These are phyloP conservation scores for Brienomyrus brachyistius DNA, from an alignment of 2,113 vertebrate genomes.

Conservation along the genomic window DNA sequence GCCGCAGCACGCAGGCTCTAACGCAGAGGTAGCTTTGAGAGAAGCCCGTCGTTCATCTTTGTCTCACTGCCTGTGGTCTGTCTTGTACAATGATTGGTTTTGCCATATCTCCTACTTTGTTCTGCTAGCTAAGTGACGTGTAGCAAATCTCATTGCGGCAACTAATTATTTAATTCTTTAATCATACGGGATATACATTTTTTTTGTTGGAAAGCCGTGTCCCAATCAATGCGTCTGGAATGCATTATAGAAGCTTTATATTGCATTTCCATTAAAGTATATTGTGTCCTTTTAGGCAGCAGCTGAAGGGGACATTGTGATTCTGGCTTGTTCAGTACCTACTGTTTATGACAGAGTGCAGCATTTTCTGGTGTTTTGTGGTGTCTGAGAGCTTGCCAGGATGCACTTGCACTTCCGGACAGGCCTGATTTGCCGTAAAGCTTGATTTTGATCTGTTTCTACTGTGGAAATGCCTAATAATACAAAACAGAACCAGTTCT, in stretches of 20 bases:
- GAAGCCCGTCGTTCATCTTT: background rate
- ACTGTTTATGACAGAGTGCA: background rate
- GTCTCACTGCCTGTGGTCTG: background rate
- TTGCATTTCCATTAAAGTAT: background rate
- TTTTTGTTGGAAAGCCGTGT: background rate
- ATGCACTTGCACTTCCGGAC: background rate
- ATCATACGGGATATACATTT: background rate
- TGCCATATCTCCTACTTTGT: background rate
- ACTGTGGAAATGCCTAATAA: background rate
- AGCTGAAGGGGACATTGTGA: background rate
- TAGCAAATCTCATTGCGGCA: background rate
- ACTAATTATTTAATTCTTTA: background rate
- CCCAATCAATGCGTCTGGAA: too few species aligned
- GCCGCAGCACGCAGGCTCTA: too few species aligned
- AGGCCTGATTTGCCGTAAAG: background rate
- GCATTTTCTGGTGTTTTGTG: background rate
- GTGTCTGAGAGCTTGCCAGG: background rate
- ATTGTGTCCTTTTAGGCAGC: background rate
- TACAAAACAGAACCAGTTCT: background rate
- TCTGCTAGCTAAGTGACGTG: background rate
- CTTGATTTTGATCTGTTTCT: background rate
- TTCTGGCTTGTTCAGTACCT: background rate
- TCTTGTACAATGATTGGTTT: background rate
- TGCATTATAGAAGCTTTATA: background rate
- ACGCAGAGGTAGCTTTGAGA: background rate